Evolutionary conservation across 2,888 invertebrate species (phyloP).

Genomic region (Pelosia muscerda): DNA sequence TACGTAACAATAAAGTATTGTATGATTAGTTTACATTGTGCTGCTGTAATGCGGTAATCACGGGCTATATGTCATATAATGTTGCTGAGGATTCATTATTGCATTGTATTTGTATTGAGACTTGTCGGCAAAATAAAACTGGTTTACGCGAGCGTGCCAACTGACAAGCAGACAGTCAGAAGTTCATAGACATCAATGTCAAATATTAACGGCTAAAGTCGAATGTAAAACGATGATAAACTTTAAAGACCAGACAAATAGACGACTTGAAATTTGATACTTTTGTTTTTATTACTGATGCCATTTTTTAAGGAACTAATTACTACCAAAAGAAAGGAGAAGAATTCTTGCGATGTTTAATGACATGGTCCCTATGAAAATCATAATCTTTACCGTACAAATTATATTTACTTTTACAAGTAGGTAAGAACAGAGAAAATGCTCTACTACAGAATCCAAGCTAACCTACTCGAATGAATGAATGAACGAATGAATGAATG

Average conservation of each 20-base stretch:
- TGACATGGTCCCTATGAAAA: not conserved
- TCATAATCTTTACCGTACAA: not conserved
- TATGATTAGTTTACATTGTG: no score
- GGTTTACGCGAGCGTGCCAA: slow-evolving; percentile 1
- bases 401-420: not conserved
- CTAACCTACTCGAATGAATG: no score
- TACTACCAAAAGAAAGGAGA: not conserved
- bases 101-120: not conserved
- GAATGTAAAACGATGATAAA: not conserved
- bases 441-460: not conserved
- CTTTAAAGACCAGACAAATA: not conserved
- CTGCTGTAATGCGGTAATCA: no score
- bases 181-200: not conserved
- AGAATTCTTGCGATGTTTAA: not conserved
- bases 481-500: no score
- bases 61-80: not conserved
- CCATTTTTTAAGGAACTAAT: not conserved
- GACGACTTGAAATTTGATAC: not conserved
- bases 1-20: no score
- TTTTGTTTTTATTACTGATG: not conserved
- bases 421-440: not conserved
- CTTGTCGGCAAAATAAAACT: not conserved
- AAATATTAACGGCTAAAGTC: not conserved
- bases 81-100: not conserved
- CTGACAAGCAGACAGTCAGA: not conserved